These are phyloP conservation scores for Fulmarus glacialis DNA, from an alignment of 2,113 vertebrate genomes.

Conservation along the genomic window DNA sequence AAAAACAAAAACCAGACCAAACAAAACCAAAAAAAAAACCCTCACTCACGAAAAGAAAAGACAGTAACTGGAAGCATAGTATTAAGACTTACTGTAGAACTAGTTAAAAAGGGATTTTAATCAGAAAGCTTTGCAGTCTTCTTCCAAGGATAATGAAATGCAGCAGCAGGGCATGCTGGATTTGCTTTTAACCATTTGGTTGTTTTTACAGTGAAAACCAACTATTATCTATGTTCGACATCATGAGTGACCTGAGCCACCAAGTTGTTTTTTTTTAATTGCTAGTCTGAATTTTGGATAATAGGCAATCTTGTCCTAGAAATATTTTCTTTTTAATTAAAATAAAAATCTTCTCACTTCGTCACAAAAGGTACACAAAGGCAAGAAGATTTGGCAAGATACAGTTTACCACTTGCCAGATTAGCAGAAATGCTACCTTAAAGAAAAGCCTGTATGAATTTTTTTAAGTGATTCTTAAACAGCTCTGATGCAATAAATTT, in stretches of 20 bases:
- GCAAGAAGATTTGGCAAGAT: background rate
- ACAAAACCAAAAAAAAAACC: too few species aligned
- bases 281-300: background rate
- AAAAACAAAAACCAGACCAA: too few species aligned
- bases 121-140: background rate
- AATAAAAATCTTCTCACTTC: background rate
- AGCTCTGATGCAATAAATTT: background rate
- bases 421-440: background rate
- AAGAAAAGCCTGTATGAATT: background rate
- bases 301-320: background rate
- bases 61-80: background rate
- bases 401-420: background rate
- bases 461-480: background rate
- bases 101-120: conserved; percentile 7
- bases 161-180: background rate
- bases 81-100: background rate
- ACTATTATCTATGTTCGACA: rapidly evolving
- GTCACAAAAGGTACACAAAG: background rate
- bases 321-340: background rate
- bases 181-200: background rate
- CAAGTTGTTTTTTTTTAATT: background rate
- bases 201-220: background rate
- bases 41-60: background rate
- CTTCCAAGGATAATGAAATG: conserved; percentile 3
- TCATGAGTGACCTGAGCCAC: background rate